Conservation (phyloP, 2,797 vertebrate species). For the Limnodromus scolopaceus region DNA sequence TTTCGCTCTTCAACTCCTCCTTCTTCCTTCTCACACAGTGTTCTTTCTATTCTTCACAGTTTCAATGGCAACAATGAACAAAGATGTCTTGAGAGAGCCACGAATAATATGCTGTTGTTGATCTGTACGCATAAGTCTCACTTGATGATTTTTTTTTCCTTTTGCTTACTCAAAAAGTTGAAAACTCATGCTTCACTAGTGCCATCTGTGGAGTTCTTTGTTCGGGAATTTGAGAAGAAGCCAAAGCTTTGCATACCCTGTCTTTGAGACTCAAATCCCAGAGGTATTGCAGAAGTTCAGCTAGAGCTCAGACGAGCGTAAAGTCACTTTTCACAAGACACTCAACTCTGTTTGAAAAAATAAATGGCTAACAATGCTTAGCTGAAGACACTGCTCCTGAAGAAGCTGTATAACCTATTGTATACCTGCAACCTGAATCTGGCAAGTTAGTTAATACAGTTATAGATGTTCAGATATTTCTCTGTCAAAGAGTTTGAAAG, state of each 20-base stretch:
- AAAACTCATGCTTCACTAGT: background rate
- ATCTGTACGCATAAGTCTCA: background rate
- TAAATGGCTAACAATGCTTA: background rate
- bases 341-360: background rate
- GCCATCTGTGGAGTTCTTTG: conserved; percentile 16
- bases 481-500: background rate
- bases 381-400: background rate
- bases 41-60: background rate
- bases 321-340: background rate
- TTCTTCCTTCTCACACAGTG: background rate
- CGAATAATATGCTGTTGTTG: conserved; percentile 20
- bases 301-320: background rate
- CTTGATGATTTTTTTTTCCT: conserved; percentile 6
- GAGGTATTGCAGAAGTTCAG: background rate
- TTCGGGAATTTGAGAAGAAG: conserved; percentile 20
- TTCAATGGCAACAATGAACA: conserved; percentile 1
- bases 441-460: background rate
- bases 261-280: background rate
- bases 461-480: conserved; percentile 11
- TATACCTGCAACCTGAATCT: background rate
- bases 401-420: background rate
- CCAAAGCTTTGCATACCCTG: background rate
- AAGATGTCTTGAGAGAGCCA: background rate
- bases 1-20: background rate
- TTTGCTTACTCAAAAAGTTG: background rate